These are phyloP conservation scores for Sporophila hypoxantha DNA, from an alignment of 2,113 vertebrate species.

Conservation along the genomic window DNA sequence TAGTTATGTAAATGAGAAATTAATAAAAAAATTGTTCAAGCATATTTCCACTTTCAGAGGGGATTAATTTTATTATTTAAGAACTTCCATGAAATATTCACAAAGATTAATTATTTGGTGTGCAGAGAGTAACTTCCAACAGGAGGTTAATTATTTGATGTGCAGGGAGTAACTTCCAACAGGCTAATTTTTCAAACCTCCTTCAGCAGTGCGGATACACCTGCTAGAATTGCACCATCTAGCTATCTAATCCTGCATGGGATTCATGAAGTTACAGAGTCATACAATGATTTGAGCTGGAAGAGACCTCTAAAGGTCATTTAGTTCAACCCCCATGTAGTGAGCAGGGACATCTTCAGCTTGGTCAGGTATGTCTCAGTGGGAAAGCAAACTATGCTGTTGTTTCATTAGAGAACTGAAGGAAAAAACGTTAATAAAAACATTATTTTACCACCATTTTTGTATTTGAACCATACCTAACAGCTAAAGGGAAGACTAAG, in stretches of 20 bases:
- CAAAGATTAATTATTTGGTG: background rate
- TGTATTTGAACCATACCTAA: background rate
- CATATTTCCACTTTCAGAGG: background rate
- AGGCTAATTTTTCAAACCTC: background rate
- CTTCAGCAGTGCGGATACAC: background rate
- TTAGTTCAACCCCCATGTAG: background rate
- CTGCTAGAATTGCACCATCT: background rate
- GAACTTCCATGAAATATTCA: background rate
- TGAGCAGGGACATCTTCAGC: background rate
- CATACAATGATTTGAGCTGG: background rate
- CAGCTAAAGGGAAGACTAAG: background rate
- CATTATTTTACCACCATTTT: background rate
- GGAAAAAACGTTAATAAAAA: background rate
- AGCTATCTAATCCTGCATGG: background rate
- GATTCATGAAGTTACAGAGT: background rate
- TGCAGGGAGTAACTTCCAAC: background rate
- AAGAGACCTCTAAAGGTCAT: background rate
- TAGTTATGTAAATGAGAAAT: background rate
- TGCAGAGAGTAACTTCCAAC: background rate
- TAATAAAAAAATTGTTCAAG: background rate
- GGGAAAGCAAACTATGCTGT: background rate
- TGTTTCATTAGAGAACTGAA: background rate
- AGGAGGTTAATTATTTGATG: background rate
- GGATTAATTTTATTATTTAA: background rate
- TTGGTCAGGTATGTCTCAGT: background rate